Evolutionary conservation across 2,113 vertebrate genomes (phyloP).

Genomic region (Sminthopsis crassicaudata): DNA sequence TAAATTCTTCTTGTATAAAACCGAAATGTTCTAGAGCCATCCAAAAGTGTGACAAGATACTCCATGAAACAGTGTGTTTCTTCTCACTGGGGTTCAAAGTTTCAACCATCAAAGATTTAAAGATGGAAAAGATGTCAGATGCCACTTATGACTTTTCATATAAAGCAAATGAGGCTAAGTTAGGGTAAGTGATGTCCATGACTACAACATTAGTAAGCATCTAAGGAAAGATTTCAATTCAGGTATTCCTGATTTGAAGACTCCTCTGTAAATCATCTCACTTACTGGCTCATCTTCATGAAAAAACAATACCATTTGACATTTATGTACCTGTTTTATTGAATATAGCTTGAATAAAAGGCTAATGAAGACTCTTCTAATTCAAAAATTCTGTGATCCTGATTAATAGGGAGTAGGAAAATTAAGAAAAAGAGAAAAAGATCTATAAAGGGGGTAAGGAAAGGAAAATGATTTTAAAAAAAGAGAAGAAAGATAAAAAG

Average conservation of each 20-base stretch:
- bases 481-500: background rate
- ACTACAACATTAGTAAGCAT: background rate
- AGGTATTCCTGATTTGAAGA: background rate
- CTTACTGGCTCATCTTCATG: background rate
- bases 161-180: background rate
- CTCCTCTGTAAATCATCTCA: background rate
- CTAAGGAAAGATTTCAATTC: background rate
- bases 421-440: background rate
- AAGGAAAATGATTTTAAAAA: background rate
- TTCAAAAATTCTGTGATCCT: too few relatives aligned
- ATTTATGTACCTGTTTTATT: background rate
- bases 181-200: background rate
- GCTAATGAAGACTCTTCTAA: too few relatives aligned
- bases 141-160: background rate
- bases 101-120: background rate
- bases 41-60: background rate
- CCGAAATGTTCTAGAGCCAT: background rate
- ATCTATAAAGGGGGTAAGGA: background rate
- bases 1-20: background rate
- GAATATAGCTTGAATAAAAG: background rate
- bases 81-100: background rate
- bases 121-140: background rate
- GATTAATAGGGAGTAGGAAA: background rate
- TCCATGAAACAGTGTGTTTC: background rate
- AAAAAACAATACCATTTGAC: background rate